Conservation (phyloP, 1,140 invertebrate genomes). For the Zaprionus ghesquierei region DNA sequence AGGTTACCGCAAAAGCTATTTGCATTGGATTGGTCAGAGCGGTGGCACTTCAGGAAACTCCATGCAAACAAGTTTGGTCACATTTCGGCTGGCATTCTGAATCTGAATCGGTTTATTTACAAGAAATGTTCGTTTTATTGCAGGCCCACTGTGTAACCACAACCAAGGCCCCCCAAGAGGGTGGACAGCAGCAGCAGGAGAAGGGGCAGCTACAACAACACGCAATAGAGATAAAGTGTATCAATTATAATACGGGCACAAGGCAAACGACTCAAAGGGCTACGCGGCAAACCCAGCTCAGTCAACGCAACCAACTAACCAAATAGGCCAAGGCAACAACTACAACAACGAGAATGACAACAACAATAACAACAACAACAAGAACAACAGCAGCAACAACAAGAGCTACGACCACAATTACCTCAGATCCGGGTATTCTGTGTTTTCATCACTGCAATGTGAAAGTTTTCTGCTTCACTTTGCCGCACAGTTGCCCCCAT, state of each 20-base stretch:
- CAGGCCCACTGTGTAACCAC: constrained; percentile 52
- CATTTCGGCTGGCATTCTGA: constrained; percentile 31
- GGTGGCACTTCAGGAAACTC: constrained; percentile 17
- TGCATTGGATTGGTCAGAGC: background rate
- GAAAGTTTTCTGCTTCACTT: constrained; percentile 90
- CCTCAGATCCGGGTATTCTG: constrained; percentile 89
- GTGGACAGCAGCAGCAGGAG: constrained; percentile 26
- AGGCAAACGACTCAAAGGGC: constrained; percentile 23
- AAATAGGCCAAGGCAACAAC: constrained; percentile 35
- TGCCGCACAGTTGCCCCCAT: constrained; percentile 88
- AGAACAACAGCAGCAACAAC: background rate
- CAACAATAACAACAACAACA: background rate
- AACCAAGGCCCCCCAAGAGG: constrained; percentile 11
- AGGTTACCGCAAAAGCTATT: constrained; percentile 23
- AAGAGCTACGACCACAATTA: constrained; percentile 71
- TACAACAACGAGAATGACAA: constrained; percentile 24
- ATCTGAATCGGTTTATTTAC: constrained; percentile 59
- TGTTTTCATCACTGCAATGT: constrained; percentile 92
- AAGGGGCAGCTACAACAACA: constrained; percentile 3
- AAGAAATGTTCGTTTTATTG: constrained; percentile 58
- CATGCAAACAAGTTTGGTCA: constrained; percentile 55
- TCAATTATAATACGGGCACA: constrained; percentile 76
- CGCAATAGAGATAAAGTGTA: constrained; percentile 66
- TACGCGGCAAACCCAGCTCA: no score
- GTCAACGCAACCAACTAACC: background rate